These are phyloP conservation scores for Melospiza georgiana DNA, from an alignment of 2,113 vertebrate genomes.

Conservation along the genomic window DNA sequence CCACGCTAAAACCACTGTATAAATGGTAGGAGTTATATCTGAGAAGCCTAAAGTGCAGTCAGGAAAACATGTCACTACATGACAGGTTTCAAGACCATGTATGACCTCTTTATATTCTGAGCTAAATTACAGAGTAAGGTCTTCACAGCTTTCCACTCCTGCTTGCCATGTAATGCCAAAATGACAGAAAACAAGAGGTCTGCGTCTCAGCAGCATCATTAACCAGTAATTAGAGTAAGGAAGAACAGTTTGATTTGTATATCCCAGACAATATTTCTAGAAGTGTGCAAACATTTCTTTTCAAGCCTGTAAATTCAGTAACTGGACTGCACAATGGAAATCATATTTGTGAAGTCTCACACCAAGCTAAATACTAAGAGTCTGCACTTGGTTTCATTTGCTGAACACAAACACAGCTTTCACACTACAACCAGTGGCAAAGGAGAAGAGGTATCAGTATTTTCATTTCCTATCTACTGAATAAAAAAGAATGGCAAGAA, in stretches of 20 bases:
- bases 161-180: not conserved
- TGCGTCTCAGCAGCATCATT: not conserved
- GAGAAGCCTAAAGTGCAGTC: not conserved
- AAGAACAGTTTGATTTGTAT: not conserved
- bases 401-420: not conserved
- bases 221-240: not conserved
- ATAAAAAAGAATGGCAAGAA: not conserved
- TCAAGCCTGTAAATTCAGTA: not conserved
- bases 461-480: not conserved
- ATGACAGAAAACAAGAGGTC: not conserved
- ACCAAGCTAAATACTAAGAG: not conserved
- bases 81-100: not conserved
- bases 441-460: not conserved
- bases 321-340: not conserved
- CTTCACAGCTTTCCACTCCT: not conserved
- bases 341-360: not conserved
- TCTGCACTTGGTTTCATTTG: not conserved
- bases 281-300: not conserved
- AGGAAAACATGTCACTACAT: not conserved
- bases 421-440: not conserved
- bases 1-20: not conserved
- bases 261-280: not conserved
- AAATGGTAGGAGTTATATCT: not conserved
- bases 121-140: not conserved
- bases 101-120: not conserved